phyloP scores from a whole-genome alignment of 2,888 invertebrate species.

The Synanthedon formicaeformis region DNA sequence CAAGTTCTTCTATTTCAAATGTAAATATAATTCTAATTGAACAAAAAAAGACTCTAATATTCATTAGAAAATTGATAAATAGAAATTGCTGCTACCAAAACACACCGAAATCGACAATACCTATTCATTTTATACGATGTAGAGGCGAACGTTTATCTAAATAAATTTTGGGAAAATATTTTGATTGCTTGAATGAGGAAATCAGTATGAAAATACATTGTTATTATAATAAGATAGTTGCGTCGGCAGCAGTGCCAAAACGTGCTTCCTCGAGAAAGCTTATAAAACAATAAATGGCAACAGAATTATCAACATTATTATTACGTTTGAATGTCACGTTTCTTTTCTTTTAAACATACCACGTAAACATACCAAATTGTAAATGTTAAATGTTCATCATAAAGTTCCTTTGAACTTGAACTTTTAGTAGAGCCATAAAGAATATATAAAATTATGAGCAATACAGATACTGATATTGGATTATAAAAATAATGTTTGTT shows the following conservation, averaged over 20 bases:
- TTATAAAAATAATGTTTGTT: background rate
- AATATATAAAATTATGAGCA: background rate
- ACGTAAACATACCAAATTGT: background rate
- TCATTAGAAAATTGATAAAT: too few relatives aligned
- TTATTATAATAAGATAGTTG: slow-evolving; percentile 43
- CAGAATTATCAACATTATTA: background rate
- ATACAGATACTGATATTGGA: background rate
- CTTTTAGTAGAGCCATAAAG: background rate
- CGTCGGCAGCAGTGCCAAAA: slow-evolving; percentile 45
- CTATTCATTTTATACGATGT: too few relatives aligned
- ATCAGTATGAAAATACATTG: slow-evolving; percentile 32
- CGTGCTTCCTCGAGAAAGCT: slow-evolving; percentile 27
- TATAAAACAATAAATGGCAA: background rate
- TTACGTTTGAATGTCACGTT: background rate
- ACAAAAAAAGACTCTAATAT: too few relatives aligned
- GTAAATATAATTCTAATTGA: too few relatives aligned
- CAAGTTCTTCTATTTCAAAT: too few relatives aligned
- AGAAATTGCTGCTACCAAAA: too few relatives aligned
- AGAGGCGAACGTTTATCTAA: slow-evolving; percentile 4
- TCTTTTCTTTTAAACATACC: background rate
- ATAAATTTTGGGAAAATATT: slow-evolving; percentile 18
- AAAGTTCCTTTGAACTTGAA: background rate
- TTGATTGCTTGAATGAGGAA: slow-evolving; percentile 22
- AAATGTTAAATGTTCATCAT: too few relatives aligned
- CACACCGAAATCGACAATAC: too few relatives aligned